Percentiles rank a stretch among this genome's conserved stretches.
Evolutionary conservation across 2,797 vertebrate species (phyloP).

Genomic region (Galago senegalensis): DNA sequence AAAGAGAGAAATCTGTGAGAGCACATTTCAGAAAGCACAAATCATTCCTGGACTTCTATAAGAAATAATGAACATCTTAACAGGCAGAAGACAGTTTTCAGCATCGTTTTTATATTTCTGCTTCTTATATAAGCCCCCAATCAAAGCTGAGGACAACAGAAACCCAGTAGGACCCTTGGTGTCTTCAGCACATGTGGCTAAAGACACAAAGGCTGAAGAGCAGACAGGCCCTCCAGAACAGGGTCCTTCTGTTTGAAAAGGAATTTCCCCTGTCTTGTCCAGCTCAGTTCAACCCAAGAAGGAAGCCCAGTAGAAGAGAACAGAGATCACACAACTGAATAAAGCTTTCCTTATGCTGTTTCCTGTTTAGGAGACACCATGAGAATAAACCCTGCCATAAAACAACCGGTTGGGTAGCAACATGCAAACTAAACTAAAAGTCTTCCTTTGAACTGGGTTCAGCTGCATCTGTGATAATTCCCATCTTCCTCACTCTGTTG

Average conservation of each 20-base stretch:
- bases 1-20: neutral
- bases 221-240: neutral
- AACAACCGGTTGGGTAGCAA: neutral
- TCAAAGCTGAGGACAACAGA: neutral
- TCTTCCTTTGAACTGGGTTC: neutral
- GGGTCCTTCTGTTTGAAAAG: neutral
- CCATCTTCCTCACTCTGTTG: no score
- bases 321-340: neutral
- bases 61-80: neutral
- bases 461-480: neutral
- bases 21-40: constrained; percentile 21
- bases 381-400: neutral
- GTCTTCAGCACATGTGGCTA: no score
- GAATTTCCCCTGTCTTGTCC: neutral
- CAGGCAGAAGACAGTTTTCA: neutral
- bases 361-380: neutral
- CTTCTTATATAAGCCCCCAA: neutral
- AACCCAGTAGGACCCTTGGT: neutral
- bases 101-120: neutral
- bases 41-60: neutral
- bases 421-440: neutral
- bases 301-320: neutral
- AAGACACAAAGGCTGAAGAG: neutral
- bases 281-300: neutral
- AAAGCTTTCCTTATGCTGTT: neutral